Base-by-base conservation (phyloP, 2,797 vertebrate genomes). In the Hydrocynus forskahlii region DNA sequence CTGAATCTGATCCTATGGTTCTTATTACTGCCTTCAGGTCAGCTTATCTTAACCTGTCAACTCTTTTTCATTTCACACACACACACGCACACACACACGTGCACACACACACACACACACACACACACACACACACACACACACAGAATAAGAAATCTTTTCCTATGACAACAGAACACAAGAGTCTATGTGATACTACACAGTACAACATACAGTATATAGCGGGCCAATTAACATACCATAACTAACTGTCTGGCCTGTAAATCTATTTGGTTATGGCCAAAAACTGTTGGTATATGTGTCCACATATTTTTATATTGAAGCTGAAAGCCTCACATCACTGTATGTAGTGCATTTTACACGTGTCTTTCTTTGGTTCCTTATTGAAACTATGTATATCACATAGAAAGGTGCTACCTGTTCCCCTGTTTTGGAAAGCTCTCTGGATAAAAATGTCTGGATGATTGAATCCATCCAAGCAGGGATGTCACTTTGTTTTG, bases 1-100 rank as follows among this genome's bases (percentile, higher is more conserved):
- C 75, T 83, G 83, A 89, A 91, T 85, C 87, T 80, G 87, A 91
- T 92, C 87, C n/a, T 83, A 82, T 4, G 88, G 90, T 89, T 85
- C 88, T 75, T 86, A 80, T 91, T 92, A 90, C 89, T 79, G 79
- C 57, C 70, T 57, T 40, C 9, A 48, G 84, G 52, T 86, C 86
- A 66, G 75, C 84, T 85, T 83, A 72, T 75, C 78, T 85, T 82
- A 70, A 69, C n/a, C 67, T 69, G 40, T 69, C 43, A 69, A 23
- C 64, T 43, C 35, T 88, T 62, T 67, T 81, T 74, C 84, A 86
- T 89, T 88, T 90, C 84, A 90, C 88, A 83, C 79, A 88, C 73
- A 23, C 0, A 69, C 21, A 71, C 80, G 48, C 19, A 29, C 43
- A 23, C 45, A 63, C 35, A 6, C 19, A 76, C 75, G 63, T 77